A percentile compares a stretch with the other conserved stretches of the same genome.
phyloP scores from a whole-genome alignment of 2,888 invertebrate genomes.

The Dastarcus helophoroides region DNA sequence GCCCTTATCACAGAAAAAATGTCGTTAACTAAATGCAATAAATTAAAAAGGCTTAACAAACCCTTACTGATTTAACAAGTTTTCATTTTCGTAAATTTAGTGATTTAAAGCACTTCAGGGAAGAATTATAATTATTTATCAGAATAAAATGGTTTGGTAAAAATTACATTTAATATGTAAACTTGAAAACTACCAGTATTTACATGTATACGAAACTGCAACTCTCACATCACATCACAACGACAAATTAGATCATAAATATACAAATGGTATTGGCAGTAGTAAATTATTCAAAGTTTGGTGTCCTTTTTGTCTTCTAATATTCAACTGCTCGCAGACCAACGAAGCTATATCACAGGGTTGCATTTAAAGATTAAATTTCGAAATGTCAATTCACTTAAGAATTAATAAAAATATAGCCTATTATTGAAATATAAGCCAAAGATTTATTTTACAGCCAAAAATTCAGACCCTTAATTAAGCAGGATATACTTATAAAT shows the following conservation, averaged over 20 bases:
- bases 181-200: conserved; percentile 26
- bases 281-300: conserved; percentile 18
- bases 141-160: conserved; percentile 28
- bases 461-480: too few relatives aligned
- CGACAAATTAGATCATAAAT: conserved; percentile 5
- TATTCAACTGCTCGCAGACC: too few relatives aligned
- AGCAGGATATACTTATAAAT: too few relatives aligned
- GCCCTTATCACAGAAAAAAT: conserved; percentile 33
- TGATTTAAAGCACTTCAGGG: conserved; percentile 40
- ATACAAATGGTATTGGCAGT: conserved; percentile 27
- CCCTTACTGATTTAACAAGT: conserved; percentile 18
- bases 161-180: conserved; percentile 27
- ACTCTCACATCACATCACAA: conserved; percentile 15
- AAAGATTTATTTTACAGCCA: too few relatives aligned
- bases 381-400: too few relatives aligned
- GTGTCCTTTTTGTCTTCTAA: too few relatives aligned
- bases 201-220: conserved; percentile 22
- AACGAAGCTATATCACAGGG: too few relatives aligned
- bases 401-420: too few relatives aligned
- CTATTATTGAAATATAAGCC: too few relatives aligned
- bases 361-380: too few relatives aligned
- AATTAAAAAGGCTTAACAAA: conserved; percentile 11
- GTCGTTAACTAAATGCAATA: conserved; percentile 21
- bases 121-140: conserved; percentile 35
- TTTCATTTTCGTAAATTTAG: conserved; percentile 21